These are phyloP conservation scores for Melanchra persicariae DNA, from an alignment of 2,888 invertebrate genomes.

Conservation along the genomic window DNA sequence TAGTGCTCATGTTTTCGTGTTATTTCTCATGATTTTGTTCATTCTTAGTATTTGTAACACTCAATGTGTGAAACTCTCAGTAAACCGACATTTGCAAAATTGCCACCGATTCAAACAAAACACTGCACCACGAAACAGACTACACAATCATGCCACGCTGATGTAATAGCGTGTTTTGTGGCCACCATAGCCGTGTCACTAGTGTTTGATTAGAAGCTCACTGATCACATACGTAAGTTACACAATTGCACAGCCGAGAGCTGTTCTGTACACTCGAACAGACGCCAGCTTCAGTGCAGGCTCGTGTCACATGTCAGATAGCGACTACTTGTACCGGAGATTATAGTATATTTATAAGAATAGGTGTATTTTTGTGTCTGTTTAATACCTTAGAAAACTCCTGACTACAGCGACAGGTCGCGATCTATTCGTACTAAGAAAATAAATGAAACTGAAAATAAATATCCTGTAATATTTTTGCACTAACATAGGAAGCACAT, in stretches of 20 bases:
- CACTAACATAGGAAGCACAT: conserved; percentile 71
- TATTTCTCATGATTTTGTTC: conserved; percentile 9
- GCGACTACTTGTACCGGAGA: conserved; percentile 46
- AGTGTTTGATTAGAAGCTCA: conserved; percentile 34
- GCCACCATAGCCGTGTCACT: neutral
- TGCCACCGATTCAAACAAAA: conserved; percentile 5
- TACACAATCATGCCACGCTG: neutral
- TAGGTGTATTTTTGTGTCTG: conserved; percentile 62
- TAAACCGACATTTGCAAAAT: neutral
- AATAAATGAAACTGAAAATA: conserved; percentile 62
- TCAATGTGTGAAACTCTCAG: conserved; percentile 31
- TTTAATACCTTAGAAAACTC: conserved; percentile 45
- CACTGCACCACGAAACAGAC: neutral
- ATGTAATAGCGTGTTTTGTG: neutral
- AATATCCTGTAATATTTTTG: conserved; percentile 71
- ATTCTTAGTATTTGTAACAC: neutral
- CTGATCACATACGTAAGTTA: conserved; percentile 47
- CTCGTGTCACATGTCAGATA: conserved; percentile 32
- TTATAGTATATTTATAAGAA: conserved; percentile 52
- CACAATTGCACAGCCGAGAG: conserved; percentile 15
- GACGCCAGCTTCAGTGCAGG: conserved; percentile 27
- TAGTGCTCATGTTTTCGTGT: neutral
- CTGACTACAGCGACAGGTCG: conserved; percentile 37
- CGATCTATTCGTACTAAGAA: conserved; percentile 57
- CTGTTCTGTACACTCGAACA: conserved; percentile 23